Base-by-base conservation (phyloP, 1,140 invertebrate genomes). In the Drosophila nasuta region DNA sequence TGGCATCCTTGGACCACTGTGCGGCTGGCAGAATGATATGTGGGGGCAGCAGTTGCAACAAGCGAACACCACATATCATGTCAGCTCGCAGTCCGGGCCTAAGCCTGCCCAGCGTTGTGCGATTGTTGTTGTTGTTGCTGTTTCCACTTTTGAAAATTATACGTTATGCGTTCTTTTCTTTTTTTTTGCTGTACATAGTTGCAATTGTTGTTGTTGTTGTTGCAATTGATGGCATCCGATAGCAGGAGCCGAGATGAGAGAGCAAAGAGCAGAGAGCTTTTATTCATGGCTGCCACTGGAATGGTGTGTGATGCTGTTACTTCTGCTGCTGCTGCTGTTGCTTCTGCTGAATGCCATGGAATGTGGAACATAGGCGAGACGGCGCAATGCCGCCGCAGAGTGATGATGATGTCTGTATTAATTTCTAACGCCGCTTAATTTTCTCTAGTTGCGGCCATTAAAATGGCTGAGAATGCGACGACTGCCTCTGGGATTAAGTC, bases 181-280 rank as follows among this genome's bases (percentile, higher is more conserved):
- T 58, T 7, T 79, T 82, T 74, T 81, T 54, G 62, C 65, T 74
- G 45, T 25, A 25, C 20, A 25, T 79, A 48, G 46, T 57, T 75
- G 59, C 58, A 58, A 59, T 76, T 75, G 69, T 41, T 69, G 25
- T 59, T 78, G 30, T 75, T 79, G 57, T 66, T 79, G 33, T 77
- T 89, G 85, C 83, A 88, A 88, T 89, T 88, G 85, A 89, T 87
- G 82, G 82, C 83, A 87, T 87, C 83, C 83, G 82, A 87, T 87
- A 87, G 75, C 79, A 87, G 83, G 75, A 87, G 74, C 63, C 70
- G 71, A 58, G 63, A 56, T 60, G 66, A 56, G 10, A 54, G 51
- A 51, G 28, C 30, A 35, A 10, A 65, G 78, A 30, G 65, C 62
- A 57, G 54, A 35, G 58, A 62, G 54, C 67, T 75, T 25, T 60